phyloP scores from a whole-genome alignment of 37 sponge, comb jelly and placozoan species.

The Ianthella basta region DNA sequence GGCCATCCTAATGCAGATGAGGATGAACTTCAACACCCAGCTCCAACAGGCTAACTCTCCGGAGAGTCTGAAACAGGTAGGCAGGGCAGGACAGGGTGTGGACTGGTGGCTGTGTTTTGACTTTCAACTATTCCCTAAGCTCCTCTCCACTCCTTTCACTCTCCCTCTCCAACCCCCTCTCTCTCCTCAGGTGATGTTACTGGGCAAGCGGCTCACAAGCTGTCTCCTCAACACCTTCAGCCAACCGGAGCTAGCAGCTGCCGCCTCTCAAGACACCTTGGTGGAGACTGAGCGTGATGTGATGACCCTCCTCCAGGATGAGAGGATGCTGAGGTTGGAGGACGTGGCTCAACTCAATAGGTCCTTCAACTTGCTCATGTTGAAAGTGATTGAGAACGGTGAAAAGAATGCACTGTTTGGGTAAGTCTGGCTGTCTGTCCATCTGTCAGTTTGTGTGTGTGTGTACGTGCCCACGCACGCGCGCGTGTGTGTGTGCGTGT shows the following conservation, averaged over 20 bases:
- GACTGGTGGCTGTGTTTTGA: too few relatives aligned
- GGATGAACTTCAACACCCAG: constrained; percentile 63
- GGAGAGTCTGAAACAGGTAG: constrained; percentile 31
- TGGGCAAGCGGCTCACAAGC: constrained; percentile 34
- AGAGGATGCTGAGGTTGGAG: constrained; percentile 61
- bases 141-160: too few relatives aligned
- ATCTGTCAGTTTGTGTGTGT: neutral
- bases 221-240: constrained; percentile 53
- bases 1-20: constrained; percentile 71
- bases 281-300: constrained; percentile 62
- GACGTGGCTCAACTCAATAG: constrained; percentile 71
- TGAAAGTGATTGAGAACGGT: constrained; percentile 62
- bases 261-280: constrained; percentile 52
- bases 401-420: constrained; percentile 68
- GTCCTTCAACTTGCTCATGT: constrained; percentile 70
- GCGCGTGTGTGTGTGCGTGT: neutral
- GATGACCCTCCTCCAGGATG: constrained; percentile 66
- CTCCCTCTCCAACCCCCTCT: too few relatives aligned
- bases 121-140: too few relatives aligned
- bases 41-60: constrained; percentile 29
- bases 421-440: too few relatives aligned
- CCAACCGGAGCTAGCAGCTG: constrained; percentile 33
- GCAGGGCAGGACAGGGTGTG: too few relatives aligned
- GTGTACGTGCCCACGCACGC: neutral
- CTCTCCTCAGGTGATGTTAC: constrained; percentile 41